Evolutionary conservation across 2,888 invertebrate species (phyloP).

Genomic region (Cosmopolites sordidus): DNA sequence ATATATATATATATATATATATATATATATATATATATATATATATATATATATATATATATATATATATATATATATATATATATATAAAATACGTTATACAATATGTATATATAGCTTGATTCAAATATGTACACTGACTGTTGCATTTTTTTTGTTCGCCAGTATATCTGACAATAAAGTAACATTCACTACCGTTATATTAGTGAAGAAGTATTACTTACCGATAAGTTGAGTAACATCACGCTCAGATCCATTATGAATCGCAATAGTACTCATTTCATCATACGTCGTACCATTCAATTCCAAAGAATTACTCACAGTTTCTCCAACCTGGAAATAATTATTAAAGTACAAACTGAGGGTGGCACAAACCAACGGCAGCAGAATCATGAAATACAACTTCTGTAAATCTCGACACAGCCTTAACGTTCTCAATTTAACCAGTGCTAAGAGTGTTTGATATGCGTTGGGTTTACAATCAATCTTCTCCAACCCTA

Average conservation of each 20-base stretch:
- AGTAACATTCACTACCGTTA: too few relatives aligned
- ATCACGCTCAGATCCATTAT: constrained; percentile 52
- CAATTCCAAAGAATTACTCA: constrained; percentile 59
- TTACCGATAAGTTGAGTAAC: constrained; percentile 20
- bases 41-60: too few relatives aligned
- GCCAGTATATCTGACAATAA: too few relatives aligned
- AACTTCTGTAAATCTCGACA: constrained; percentile 63
- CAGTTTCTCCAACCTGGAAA: constrained; percentile 57
- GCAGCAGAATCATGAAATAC: constrained; percentile 70
- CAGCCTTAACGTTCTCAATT: constrained; percentile 62
- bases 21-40: too few relatives aligned
- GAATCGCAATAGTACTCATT: constrained; percentile 58
- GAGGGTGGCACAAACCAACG: constrained; percentile 63
- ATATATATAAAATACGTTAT: too few relatives aligned
- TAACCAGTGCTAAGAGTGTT: constrained; percentile 63
- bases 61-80: too few relatives aligned
- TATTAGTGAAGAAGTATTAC: too few relatives aligned
- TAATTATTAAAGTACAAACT: constrained; percentile 57
- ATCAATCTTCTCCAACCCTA: constrained; percentile 61
- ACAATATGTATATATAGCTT: neutral
- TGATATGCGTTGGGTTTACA: constrained; percentile 60
- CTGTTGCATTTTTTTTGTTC: too few relatives aligned
- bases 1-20: too few relatives aligned
- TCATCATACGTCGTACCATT: constrained; percentile 60
- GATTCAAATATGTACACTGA: neutral